Evolutionary conservation across 2,113 vertebrate genomes (phyloP), one percentile per base, ranked within the genome.

Genomic region (Galeopterus variegatus): DNA sequence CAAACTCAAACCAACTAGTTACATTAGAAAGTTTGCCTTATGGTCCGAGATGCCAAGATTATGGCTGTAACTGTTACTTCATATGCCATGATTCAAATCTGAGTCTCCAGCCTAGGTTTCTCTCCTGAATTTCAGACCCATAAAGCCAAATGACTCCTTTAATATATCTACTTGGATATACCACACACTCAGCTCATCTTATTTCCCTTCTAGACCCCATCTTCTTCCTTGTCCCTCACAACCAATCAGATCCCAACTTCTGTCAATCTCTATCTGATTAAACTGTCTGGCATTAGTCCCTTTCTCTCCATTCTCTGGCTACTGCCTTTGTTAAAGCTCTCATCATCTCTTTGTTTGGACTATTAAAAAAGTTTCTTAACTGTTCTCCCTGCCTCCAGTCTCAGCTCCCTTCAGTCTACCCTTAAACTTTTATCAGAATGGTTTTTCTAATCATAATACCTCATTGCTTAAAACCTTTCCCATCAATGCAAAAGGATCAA

Each of bases 1-100:
- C 80, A 97, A 96, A 96, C 9, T 73, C 65, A 90, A 94, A 95
- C 36, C 82, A 93, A 64, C 50, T 18, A 81, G 23, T 76, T 31
- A 56, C 13, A 75, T 75, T 73, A 77, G 56, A 52, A 89, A 94
- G 36, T 50, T 6, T 96, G 54, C 12, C 60, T 83, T n/a, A 88
- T 31, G 18, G 19, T 28, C 28, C 76, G 96, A 72, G 50, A 65
- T 33, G 52, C 18, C 54, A 60, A 81, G 9, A 45, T 83, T 54
- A 72, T 58, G 24, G 58, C 60, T 83, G 52, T 52, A 60, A 75
- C 48, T 91, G 28, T 60, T 92, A 94, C 56, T 92, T 75, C 73
- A 82, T 0, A 92, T 9, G 21, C 58, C 45, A 83, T 31, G 48
- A 90, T 28, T 70, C 41, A 77, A 93, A 93, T 69, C 56, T 81